A percentile compares a stretch with the other conserved stretches of the same genome.
These are phyloP conservation scores for Hepsetus odoe DNA, from an alignment of 2,113 vertebrate species.

Conservation along the genomic window DNA sequence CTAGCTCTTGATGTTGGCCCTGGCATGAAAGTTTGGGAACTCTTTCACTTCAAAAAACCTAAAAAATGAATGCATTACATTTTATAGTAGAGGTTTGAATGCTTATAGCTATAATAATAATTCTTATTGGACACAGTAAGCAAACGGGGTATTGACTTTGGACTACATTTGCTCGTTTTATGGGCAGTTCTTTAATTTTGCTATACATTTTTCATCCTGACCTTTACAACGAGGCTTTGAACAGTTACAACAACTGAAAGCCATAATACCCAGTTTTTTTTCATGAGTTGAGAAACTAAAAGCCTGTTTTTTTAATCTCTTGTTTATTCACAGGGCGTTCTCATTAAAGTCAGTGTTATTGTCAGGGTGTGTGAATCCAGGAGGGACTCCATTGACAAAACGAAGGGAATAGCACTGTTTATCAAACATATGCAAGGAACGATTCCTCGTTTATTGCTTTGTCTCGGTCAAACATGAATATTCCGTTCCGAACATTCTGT, in stretches of 20 bases:
- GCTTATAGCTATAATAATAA: neutral
- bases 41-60: neutral
- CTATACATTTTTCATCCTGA: neutral
- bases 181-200: slow-evolving; percentile 1
- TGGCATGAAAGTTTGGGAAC: too few relatives aligned
- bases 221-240: neutral
- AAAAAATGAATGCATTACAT: neutral
- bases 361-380: slow-evolving; percentile 37
- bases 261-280: neutral
- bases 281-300: neutral
- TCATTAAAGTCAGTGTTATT: slow-evolving; percentile 50
- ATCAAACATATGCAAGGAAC: slow-evolving; percentile 50
- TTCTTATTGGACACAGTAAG: neutral
- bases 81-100: neutral
- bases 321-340: slow-evolving; percentile 1
- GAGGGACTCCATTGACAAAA: slow-evolving; percentile 45
- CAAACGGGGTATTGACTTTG: neutral
- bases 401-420: slow-evolving; percentile 40
- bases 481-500: slow-evolving; percentile 56
- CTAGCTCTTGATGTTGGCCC: too few relatives aligned
- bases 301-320: neutral
- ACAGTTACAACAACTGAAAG: neutral
- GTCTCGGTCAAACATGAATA: slow-evolving; percentile 56
- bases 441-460: slow-evolving; percentile 39
- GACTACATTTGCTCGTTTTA: neutral